These are phyloP conservation scores for Pseudomyrmex flavicornis DNA, from an alignment of 1,140 invertebrate species.

Conservation along the genomic window DNA sequence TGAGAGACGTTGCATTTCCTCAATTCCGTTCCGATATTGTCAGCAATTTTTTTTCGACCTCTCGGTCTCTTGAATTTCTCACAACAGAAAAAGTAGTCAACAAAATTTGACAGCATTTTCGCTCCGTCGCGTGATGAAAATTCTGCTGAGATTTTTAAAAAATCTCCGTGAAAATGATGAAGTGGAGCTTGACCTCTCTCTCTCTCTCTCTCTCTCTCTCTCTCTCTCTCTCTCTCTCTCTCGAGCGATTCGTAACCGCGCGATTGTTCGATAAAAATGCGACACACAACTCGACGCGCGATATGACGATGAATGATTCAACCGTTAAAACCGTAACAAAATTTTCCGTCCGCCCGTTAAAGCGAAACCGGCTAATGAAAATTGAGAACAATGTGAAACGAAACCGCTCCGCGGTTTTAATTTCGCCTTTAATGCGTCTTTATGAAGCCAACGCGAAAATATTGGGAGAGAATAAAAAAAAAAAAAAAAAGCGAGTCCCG, in stretches of 20 bases:
- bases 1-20: neutral
- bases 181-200: neutral
- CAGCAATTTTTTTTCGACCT: neutral
- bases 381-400: constrained; percentile 57
- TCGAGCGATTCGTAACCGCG: neutral
- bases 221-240: too few relatives aligned
- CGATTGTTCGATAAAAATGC: constrained; percentile 6
- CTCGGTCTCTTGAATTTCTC: neutral
- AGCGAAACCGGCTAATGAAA: constrained; percentile 20
- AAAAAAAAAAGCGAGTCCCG: constrained; percentile 7
- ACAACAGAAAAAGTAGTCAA: neutral
- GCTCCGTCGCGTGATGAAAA: neutral
- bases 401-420: constrained; percentile 48
- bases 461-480: constrained; percentile 8
- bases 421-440: constrained; percentile 53
- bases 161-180: constrained; percentile 1
- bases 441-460: constrained; percentile 51
- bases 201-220: too few relatives aligned
- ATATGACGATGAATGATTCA: neutral
- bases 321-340: constrained; percentile 42
- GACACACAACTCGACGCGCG: neutral
- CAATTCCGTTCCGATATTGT: neutral
- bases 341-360: constrained; percentile 12
- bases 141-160: neutral
- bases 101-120: neutral